Evolutionary conservation across 2,888 invertebrate species (phyloP), one percentile per base, ranked within the genome.

Genomic region (Pterobdella sp.): DNA sequence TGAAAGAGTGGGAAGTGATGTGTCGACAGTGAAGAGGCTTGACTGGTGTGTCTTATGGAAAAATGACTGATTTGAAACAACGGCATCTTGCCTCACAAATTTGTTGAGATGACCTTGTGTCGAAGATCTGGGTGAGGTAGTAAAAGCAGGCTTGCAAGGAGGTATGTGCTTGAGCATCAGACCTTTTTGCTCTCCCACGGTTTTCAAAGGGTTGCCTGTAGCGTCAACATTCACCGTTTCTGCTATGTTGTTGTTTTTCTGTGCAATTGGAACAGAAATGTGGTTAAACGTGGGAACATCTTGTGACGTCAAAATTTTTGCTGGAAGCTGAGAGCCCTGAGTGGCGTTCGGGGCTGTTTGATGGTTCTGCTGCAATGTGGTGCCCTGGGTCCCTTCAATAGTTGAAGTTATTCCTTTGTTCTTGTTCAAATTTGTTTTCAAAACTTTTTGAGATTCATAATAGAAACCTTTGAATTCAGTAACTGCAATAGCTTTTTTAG

Each of bases 21-120:
- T 26, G 26, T 63, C 31, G 1, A 32, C 35, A n/a, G 35, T 52
- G 56, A 35, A 7, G 3, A 29, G 3, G 4, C 4, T 31, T 1
- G 32, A 34, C 1, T 60, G 29, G n/a, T 32, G 35, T 18, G 71
- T 34, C 56, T 31, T 32, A 56, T n/a, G n/a, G n/a, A n/a, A n/a
- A n/a, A n/a, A n/a, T n/a, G n/a, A n/a, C n/a, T n/a, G n/a, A n/a
- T 29, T 70, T 22, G 42, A 70, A 31, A 52, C 52, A 22, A 71
- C 71, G 0, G 71, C 71, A 35, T 71, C 71, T 37, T 71, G 71
- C 32, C 71, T 31, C 34, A 71, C 71, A 26, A 71, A 71, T 37
- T 63, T 71, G 34, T 60, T 63, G 35, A 56, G 35, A 22, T 34
- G 35, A 3, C 63, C 32, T 34, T 52, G 29, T 22, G 32, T 56